These are phyloP conservation scores for Macrobrachium nipponense DNA, from an alignment of 1,140 invertebrate species.

Conservation along the genomic window DNA sequence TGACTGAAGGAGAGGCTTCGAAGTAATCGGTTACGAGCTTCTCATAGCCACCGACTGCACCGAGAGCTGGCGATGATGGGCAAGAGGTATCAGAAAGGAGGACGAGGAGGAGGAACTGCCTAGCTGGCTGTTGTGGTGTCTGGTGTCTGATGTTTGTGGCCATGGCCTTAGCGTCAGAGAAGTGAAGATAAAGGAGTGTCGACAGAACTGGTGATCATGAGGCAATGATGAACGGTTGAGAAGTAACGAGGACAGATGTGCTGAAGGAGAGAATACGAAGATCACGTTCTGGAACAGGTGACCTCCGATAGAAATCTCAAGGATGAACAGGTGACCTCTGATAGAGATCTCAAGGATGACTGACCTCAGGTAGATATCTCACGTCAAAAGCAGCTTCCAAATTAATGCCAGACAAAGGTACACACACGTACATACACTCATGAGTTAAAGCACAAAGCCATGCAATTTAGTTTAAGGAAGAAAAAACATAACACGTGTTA, in stretches of 20 bases:
- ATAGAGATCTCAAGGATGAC: too few relatives aligned
- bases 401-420: neutral
- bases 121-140: too few relatives aligned
- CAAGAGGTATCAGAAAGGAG: neutral
- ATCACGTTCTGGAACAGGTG: too few relatives aligned
- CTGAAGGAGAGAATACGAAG: too few relatives aligned
- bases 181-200: neutral
- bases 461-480: neutral
- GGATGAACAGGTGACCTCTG: too few relatives aligned
- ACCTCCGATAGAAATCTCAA: too few relatives aligned
- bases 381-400: too few relatives aligned
- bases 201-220: neutral
- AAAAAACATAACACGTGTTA: conserved; percentile 47
- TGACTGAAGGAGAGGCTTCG: conserved; percentile 44
- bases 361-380: too few relatives aligned
- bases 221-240: neutral
- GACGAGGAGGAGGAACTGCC: neutral
- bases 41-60: conserved; percentile 71
- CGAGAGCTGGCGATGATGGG: conserved; percentile 68
- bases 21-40: conserved; percentile 68
- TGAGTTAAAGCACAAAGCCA: neutral
- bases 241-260: too few relatives aligned
- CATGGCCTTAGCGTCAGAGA: neutral
- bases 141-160: too few relatives aligned
- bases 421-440: conserved; percentile 8